Evolutionary conservation across 1,140 invertebrate species (phyloP).

Genomic region (Caerostris darwini): DNA sequence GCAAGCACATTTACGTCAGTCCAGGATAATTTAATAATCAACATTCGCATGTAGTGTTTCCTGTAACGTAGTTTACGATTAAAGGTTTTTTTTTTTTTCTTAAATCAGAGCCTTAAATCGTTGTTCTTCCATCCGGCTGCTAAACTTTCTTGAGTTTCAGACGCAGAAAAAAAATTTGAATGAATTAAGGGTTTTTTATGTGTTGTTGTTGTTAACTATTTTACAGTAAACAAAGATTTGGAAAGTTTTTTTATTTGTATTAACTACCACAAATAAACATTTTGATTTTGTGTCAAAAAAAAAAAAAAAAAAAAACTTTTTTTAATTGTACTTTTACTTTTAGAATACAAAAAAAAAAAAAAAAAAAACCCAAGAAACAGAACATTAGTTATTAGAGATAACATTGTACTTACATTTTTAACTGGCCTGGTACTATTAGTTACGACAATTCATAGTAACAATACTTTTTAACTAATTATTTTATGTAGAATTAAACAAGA

Average conservation of each 20-base stretch:
- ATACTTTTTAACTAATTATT: too few relatives aligned
- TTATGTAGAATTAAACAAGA: too few relatives aligned
- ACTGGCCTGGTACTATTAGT: background rate
- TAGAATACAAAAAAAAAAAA: background rate
- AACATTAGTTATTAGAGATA: too few relatives aligned
- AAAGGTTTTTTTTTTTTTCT: constrained; percentile 20
- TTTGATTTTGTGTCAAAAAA: background rate
- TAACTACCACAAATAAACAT: background rate
- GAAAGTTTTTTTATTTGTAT: background rate
- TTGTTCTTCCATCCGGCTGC: background rate
- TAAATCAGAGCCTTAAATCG: constrained; percentile 4
- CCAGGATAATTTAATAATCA: constrained; percentile 68
- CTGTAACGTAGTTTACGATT: constrained; percentile 58
- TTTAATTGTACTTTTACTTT: background rate
- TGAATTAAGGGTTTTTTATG: constrained; percentile 18
- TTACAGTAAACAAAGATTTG: background rate
- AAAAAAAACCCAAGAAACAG: too few relatives aligned
- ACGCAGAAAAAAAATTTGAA: constrained; percentile 1
- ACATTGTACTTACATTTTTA: too few relatives aligned
- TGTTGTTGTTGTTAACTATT: background rate
- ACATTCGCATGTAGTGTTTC: constrained; percentile 33
- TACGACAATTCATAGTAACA: too few relatives aligned
- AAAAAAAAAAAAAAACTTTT: background rate
- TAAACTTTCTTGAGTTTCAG: background rate
- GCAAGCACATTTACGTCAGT: constrained; percentile 21